Evolutionary conservation across 1,140 invertebrate genomes (phyloP).

Genomic region (Antheraea pernyi): DNA sequence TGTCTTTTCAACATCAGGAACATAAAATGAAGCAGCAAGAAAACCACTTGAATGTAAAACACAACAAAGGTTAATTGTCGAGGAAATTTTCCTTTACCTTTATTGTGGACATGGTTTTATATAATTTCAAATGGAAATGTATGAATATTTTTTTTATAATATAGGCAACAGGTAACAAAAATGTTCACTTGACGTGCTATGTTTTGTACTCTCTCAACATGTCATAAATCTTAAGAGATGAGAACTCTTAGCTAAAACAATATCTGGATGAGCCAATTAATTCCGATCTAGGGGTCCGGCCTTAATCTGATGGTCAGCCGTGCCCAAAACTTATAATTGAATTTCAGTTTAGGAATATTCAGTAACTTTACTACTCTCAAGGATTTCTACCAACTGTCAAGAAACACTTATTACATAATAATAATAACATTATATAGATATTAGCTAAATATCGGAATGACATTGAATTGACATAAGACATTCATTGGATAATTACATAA

Average conservation of each 20-base stretch:
- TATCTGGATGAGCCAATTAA: slow-evolving; percentile 76
- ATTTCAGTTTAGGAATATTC: slow-evolving; percentile 70
- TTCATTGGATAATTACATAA: background rate
- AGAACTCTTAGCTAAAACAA: slow-evolving; percentile 65
- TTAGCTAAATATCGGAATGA: background rate
- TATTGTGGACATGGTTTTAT: no score
- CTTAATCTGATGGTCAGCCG: slow-evolving; percentile 77
- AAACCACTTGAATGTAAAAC: no score
- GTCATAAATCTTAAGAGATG: slow-evolving; percentile 71
- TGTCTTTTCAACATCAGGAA: no score
- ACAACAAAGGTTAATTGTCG: no score
- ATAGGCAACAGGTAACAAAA: background rate
- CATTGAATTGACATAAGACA: background rate
- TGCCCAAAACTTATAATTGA: slow-evolving; percentile 76
- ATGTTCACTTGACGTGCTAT: background rate
- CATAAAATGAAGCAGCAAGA: no score
- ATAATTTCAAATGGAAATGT: no score
- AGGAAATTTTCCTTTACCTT: background rate
- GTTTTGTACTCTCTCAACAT: slow-evolving; percentile 35
- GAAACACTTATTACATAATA: slow-evolving; percentile 7
- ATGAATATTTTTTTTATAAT: background rate
- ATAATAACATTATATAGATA: background rate
- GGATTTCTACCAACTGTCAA: background rate
- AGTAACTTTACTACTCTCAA: slow-evolving; percentile 39
- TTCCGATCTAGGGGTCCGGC: slow-evolving; percentile 65